Evolutionary conservation across 2,888 invertebrate genomes (phyloP).

Genomic region (Muschampia plurimacula): DNA sequence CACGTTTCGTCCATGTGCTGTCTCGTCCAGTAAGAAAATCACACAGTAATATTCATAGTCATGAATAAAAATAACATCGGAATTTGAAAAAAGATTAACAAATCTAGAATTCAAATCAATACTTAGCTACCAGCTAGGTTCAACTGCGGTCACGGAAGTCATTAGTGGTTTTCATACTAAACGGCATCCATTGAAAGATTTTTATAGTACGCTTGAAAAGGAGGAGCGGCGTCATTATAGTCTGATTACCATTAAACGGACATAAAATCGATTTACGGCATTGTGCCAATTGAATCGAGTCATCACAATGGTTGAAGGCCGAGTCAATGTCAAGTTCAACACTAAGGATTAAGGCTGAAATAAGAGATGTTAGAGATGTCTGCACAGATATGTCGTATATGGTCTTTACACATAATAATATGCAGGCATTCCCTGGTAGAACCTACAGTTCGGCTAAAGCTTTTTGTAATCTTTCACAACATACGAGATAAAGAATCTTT

Average conservation of each 20-base stretch:
- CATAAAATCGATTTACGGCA: slow-evolving; percentile 73
- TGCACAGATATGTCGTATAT: not conserved
- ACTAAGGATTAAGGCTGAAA: slow-evolving; percentile 41
- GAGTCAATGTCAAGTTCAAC: slow-evolving; percentile 70
- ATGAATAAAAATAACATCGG: not conserved
- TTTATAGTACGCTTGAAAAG: slow-evolving; percentile 61
- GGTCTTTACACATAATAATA: too few species aligned
- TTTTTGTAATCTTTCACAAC: too few species aligned
- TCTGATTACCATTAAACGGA: slow-evolving; percentile 70
- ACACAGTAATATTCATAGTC: too few species aligned
- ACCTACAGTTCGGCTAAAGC: too few species aligned
- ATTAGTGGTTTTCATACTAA: slow-evolving; percentile 63
- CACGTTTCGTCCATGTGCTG: too few species aligned
- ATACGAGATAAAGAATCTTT: too few species aligned
- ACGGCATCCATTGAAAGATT: slow-evolving; percentile 56
- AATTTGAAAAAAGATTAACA: not conserved
- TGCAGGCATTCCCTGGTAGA: too few species aligned
- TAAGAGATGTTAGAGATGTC: not conserved
- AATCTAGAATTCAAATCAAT: slow-evolving; percentile 1
- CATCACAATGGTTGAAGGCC: slow-evolving; percentile 62
- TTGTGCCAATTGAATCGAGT: slow-evolving; percentile 62
- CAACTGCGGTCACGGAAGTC: slow-evolving; percentile 64
- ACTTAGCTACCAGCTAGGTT: slow-evolving; percentile 29
- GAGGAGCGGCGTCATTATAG: slow-evolving; percentile 70
- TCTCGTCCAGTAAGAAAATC: too few species aligned